Base-by-base conservation (phyloP, 2,888 invertebrate species). In the Molorchus minor region DNA sequence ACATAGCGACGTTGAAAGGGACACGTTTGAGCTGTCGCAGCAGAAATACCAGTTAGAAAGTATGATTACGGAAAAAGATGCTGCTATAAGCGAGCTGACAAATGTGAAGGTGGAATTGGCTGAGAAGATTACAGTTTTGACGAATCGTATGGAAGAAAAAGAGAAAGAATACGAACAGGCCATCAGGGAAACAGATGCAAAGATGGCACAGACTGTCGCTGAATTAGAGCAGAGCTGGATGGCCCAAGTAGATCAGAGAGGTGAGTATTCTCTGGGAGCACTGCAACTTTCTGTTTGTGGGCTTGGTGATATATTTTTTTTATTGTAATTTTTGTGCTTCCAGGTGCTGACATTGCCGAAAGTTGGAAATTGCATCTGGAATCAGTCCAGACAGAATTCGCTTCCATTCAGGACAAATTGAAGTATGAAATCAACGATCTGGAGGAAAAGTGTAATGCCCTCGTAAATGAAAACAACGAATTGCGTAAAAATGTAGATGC, bases 291-390 rank as follows among this genome's bases (percentile, higher is more conserved):
- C n/a, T 29, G 46, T 12, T 16, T 17, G n/a, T 46, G 10, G 19
- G 3, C n/a, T 20, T 15, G 2, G n/a, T 21, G 10, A 1, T 35
- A 17, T 2, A 30, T 19, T 49, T 40, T 43, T 10, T 33, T 30
- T 7, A 12, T 21, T 44, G 19, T 44, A 21, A 25, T 29, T 7
- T 29, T 21, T 10, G 16, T 38, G 75, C 13, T 58, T 58, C 82
- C 87, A 66, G 88, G 89, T 51, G 83, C 83, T 69, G 88, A 89
- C 80, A 85, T 90, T 57, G 88, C 89, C 7, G 86, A 87, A 78
- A 82, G 88, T 71, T 89, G 89, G 89, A 88, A 89, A 71, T 82
- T 86, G 64, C 89, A 90, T 77, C 75, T 89, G 56, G 82, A 84
- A n/a, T 83, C 84, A 67, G 83, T 87, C 36, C 88, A 89, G 80